Base-by-base conservation (phyloP, 2,797 vertebrate genomes). In the Crotalus adamanteus region DNA sequence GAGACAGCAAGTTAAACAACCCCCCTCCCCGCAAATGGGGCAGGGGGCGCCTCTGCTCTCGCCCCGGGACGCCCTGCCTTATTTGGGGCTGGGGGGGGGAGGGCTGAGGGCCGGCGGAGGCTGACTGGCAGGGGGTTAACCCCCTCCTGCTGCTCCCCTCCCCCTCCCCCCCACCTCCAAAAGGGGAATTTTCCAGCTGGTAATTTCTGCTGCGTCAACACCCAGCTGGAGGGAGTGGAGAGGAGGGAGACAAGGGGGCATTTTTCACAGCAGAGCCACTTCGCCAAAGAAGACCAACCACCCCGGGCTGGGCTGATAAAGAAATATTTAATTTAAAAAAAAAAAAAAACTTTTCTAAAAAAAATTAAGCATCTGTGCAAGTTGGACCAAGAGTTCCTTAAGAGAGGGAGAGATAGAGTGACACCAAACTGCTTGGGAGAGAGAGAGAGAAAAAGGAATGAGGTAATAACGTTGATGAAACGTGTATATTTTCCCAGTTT, bases 171-270 rank as follows among this genome's bases (percentile, higher is more conserved):
- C 98, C 98, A 98, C 98, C 98, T 97, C 96, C 96, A 96, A 98
- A 97, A 98, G 98, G 98, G 98, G 98, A 98, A 98, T 99, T 99
- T 98, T 99, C 98, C 98, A 98, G 98, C 98, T 98, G 98, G 98
- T 98, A 98, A 98, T 98, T 98, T 99, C 97, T 98, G 98, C 98
- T 99, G 98, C 98, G 98, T 99, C 98, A 99, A 99, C 98, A 98
- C 97, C 98, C 98, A 98, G 97, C 98, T 98, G 97, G 94, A 97
- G 94, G 95, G 97, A 97, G 97, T 94, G 97, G 95, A 95, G 96
- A 96, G 95, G 95, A 97, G 97, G 95, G 95, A 97, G 97, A 97
- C 96, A 96, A 96, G 96, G 96, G 96, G 97, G 97, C 97, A 97
- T 97, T 97, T 53, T 95, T 87, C 94, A 51, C 94, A 96, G 96